phyloP scores from a whole-genome alignment of 2,888 invertebrate species.

The Eledona agricola region DNA sequence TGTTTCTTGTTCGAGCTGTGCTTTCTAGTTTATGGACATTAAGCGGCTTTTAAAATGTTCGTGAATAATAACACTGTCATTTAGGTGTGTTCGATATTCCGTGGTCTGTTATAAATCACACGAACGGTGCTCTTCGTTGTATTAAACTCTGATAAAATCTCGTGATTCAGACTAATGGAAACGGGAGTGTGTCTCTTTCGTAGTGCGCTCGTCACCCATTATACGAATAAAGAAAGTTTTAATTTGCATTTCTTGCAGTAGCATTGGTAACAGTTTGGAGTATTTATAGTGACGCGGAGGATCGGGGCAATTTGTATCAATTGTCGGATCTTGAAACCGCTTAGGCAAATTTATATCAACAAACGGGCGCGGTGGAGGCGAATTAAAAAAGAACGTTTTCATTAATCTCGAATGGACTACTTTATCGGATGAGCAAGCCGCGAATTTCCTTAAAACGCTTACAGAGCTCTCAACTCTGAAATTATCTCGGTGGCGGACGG shows the following conservation, averaged over 20 bases:
- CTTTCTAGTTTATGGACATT: conserved; percentile 12
- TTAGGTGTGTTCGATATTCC: conserved; percentile 15
- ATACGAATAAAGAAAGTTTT: no score
- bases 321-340: no score
- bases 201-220: no score
- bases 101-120: conserved; percentile 22
- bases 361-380: no score
- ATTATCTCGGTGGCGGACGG: conserved; percentile 12
- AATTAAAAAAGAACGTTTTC: no score
- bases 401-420: conserved; percentile 4
- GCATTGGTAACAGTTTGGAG: no score
- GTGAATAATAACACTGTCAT: conserved; percentile 22
- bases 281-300: no score
- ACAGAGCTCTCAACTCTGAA: conserved; percentile 17
- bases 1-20: no score
- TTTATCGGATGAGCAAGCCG: conserved; percentile 8
- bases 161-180: conserved; percentile 25
- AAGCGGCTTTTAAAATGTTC: conserved; percentile 7
- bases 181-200: no score
- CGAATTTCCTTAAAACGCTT: conserved; percentile 19
- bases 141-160: conserved; percentile 25
- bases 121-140: conserved; percentile 20
- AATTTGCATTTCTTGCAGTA: conserved; percentile 12
- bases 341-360: no score
- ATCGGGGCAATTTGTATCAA: no score